A percentile compares a stretch with the other conserved stretches of the same genome.
phyloP scores from a whole-genome alignment of 2,888 invertebrate species.

The Allolobophora icterica region DNA sequence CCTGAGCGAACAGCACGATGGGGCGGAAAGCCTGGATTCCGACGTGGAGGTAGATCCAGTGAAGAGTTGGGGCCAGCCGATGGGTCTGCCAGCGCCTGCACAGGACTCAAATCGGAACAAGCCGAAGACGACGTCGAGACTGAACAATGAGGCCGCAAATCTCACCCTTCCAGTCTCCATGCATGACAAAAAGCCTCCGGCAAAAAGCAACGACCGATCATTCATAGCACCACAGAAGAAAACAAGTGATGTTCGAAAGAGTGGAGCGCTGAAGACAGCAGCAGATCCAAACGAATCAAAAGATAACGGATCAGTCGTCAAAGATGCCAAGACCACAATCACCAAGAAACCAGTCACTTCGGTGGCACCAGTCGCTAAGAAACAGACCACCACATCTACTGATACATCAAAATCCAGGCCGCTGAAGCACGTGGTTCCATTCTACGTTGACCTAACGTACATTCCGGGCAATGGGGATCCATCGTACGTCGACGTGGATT shows the following conservation, averaged over 20 bases:
- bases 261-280: not conserved
- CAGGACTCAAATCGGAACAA: not conserved
- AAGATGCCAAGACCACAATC: not conserved
- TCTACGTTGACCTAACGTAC: slow-evolving; percentile 90
- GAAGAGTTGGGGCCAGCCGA: slow-evolving; percentile 86
- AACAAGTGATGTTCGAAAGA: not conserved
- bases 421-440: slow-evolving; percentile 57
- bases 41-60: slow-evolving; percentile 60
- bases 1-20: not conserved
- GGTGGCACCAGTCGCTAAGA: not conserved
- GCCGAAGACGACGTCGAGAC: not conserved
- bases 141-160: not conserved
- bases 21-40: not conserved
- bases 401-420: slow-evolving; percentile 68
- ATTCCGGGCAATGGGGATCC: slow-evolving; percentile 95
- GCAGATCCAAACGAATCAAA: not conserved
- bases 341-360: not conserved
- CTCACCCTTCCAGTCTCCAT: not conserved
- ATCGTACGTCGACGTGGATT: slow-evolving; percentile 88
- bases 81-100: slow-evolving; percentile 79
- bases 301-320: not conserved
- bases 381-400: not conserved
- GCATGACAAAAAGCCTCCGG: not conserved
- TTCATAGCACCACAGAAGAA: slow-evolving; percentile 27
- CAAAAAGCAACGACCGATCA: not conserved